Evolutionary conservation across 2,888 invertebrate species (phyloP), one percentile per base, ranked within the genome.

Genomic region (Lasioglossum marginatum): DNA sequence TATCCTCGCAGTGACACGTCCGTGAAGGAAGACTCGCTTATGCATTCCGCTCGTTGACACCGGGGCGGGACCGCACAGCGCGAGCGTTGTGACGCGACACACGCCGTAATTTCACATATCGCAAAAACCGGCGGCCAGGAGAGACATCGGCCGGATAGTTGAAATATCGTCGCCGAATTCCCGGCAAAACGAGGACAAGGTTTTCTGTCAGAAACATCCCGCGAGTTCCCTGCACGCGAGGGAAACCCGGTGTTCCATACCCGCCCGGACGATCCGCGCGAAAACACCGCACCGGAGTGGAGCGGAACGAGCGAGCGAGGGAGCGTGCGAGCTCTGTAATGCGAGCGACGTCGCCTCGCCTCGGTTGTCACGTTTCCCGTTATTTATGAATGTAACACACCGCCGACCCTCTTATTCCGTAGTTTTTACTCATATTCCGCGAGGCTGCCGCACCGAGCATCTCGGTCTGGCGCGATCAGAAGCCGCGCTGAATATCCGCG

Each of bases 341-440:
- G 81, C 85, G 82, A 90, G 81, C 83, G 87, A 84, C 82, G 88
- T 81, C 85, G 83, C 87, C 57, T 52, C 87, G 83, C 79, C 85
- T 83, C 87, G 86, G 87, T 91, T 94, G 93, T 94, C 94, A 93
- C 90, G 91, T 88, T 89, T 90, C 88, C 86, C 90, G 92, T 93
- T 93, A 94, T 94, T 94, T 94, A 94, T 93, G 93, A 88, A 89
- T 91, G 91, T 87, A 91, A 83, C 90, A 83, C 91, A 89, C 78
- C 87, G 83, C 79, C 92, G 89, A 93, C 93, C 93, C 94, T 93
- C 93, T 94, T 94, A 94, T 94, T 94, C 92, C 78, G 70, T 85
- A 84, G 87, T 92, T 92, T 91, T 92, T 87, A 88, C 92, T 88
- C 87, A 92, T 92, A 94, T 93, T 93, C 93, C 93, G 92, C 91